Evolutionary conservation across 2,797 vertebrate species (phyloP).

Genomic region (Heterohyrax brucei): DNA sequence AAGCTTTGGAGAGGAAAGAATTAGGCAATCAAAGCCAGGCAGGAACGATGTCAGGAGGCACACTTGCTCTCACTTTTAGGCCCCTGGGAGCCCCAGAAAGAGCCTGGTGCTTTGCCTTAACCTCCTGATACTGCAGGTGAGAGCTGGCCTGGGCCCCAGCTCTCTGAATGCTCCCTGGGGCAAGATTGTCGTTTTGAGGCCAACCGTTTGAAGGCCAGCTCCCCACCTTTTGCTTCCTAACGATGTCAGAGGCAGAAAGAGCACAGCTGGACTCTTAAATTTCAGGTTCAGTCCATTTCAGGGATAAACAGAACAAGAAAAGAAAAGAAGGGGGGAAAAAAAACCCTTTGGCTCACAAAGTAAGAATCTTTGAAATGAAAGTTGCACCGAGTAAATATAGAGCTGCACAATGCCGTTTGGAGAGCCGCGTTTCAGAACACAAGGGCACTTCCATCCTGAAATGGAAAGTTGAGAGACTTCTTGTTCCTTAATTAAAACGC

Average conservation of each 20-base stretch:
- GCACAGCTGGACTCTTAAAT: conserved; percentile 84
- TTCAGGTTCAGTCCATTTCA: conserved; percentile 82
- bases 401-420: conserved; percentile 57
- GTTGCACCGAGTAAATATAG: conserved; percentile 74
- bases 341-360: conserved; percentile 81
- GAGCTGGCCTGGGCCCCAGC: neutral
- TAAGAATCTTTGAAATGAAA: conserved; percentile 83
- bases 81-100: neutral
- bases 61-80: conserved; percentile 28
- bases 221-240: conserved; percentile 77
- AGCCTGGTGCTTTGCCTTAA: neutral
- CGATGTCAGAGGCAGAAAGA: conserved; percentile 82
- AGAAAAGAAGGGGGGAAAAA: neutral
- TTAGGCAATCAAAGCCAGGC: neutral
- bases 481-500: conserved; percentile 89
- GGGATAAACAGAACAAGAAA: conserved; percentile 78
- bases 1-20: conserved; percentile 53
- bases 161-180: conserved; percentile 49
- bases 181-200: conserved; percentile 72
- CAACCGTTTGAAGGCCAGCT: conserved; percentile 70
- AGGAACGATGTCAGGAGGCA: neutral
- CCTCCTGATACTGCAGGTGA: neutral
- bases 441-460: conserved; percentile 76
- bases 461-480: conserved; percentile 83
- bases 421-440: conserved; percentile 66